A percentile compares a stretch with the other conserved stretches of the same genome.
These are phyloP conservation scores for Pollenia griseotomentosa DNA, from an alignment of 2,888 invertebrate genomes.

Conservation along the genomic window DNA sequence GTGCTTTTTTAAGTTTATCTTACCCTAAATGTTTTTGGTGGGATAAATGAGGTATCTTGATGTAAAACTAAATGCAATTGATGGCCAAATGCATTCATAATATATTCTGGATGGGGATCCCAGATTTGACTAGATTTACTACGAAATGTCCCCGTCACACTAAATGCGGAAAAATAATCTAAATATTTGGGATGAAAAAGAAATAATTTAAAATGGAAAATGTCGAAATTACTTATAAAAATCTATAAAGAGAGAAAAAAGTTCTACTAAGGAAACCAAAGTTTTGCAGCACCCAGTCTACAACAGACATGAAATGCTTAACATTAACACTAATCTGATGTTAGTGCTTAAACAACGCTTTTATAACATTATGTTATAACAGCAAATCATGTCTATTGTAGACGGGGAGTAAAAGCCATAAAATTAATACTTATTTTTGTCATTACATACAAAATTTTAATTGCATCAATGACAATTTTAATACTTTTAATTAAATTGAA, in stretches of 20 bases:
- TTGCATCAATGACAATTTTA: too few relatives aligned
- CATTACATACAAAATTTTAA: too few relatives aligned
- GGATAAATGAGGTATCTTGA: slow-evolving; percentile 83
- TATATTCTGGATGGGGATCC: slow-evolving; percentile 90
- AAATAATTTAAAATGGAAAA: neutral
- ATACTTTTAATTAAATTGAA: too few relatives aligned
- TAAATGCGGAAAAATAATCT: slow-evolving; percentile 83
- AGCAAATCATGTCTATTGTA: too few relatives aligned
- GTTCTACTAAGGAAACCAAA: too few relatives aligned
- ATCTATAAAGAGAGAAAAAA: neutral
- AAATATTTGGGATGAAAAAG: neutral
- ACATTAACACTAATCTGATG: too few relatives aligned
- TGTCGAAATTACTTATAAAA: neutral
- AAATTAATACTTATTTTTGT: too few relatives aligned
- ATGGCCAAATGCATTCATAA: slow-evolving; percentile 87
- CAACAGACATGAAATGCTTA: too few relatives aligned
- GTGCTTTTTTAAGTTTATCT: slow-evolving; percentile 50
- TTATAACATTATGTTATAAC: too few relatives aligned
- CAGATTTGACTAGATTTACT: slow-evolving; percentile 87
- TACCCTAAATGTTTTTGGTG: slow-evolving; percentile 80
- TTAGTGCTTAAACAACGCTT: too few relatives aligned
- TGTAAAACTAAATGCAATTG: slow-evolving; percentile 81
- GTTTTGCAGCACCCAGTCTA: too few relatives aligned
- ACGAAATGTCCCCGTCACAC: slow-evolving; percentile 88
- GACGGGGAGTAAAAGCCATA: too few relatives aligned